Conservation (phyloP, 2,113 vertebrate genomes). For the Coturnix japonica region DNA sequence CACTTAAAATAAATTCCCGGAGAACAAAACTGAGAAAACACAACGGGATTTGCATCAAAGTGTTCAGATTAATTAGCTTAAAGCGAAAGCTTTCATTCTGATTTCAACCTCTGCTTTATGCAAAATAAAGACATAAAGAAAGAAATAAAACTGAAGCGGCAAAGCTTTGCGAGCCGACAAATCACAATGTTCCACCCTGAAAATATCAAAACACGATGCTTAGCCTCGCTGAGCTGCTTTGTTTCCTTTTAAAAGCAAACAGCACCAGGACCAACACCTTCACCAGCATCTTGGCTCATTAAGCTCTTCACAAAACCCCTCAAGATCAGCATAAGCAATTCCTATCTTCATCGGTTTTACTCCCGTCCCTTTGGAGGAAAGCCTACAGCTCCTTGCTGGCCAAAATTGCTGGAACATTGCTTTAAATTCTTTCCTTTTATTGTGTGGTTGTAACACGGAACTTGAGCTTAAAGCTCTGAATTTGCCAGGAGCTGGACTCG, state of each 20-base stretch:
- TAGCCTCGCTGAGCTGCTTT: slow-evolving; percentile 27
- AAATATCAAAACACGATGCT: slow-evolving; percentile 59
- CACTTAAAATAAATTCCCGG: slow-evolving; percentile 51
- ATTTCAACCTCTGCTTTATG: not conserved
- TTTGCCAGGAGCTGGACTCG: not conserved
- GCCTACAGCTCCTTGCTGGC: not conserved
- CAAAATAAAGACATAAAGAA: not conserved
- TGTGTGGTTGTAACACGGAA: not conserved
- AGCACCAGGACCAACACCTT: slow-evolving; percentile 42
- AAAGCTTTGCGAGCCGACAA: slow-evolving; percentile 51
- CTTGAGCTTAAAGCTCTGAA: not conserved
- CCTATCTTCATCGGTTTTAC: slow-evolving; percentile 20
- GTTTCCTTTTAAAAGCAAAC: slow-evolving; percentile 41
- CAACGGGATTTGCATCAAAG: slow-evolving; percentile 56
- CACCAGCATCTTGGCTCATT: slow-evolving; percentile 24
- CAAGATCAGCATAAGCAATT: slow-evolving; percentile 39
- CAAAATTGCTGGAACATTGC: not conserved
- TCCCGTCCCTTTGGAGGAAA: slow-evolving; percentile 6
- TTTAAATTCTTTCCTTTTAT: not conserved
- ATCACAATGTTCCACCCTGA: slow-evolving; percentile 43
- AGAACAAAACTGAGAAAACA: slow-evolving; percentile 59
- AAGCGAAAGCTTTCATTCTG: slow-evolving; percentile 57
- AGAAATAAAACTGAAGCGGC: slow-evolving; percentile 22
- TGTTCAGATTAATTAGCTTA: slow-evolving; percentile 65
- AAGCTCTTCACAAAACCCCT: not conserved